Evolutionary conservation across 2,797 vertebrate genomes (phyloP).

Genomic region (Tamandua tetradactyla): DNA sequence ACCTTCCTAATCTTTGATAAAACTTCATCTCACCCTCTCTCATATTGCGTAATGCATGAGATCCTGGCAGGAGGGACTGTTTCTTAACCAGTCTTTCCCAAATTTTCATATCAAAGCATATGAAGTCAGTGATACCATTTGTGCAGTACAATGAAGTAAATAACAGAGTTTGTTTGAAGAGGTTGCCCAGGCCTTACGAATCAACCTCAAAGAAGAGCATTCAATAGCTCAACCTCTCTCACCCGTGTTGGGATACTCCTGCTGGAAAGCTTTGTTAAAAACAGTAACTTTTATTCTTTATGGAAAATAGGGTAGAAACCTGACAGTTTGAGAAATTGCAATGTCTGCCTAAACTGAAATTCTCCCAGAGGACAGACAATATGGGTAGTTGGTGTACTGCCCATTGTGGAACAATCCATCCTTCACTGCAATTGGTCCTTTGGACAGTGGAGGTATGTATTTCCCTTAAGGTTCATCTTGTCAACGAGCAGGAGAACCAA

Average conservation of each 20-base stretch:
- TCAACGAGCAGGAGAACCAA: not conserved
- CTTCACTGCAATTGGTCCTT: not conserved
- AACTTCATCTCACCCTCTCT: not conserved
- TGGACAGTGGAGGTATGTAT: not conserved
- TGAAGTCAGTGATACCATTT: not conserved
- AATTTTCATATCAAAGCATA: not conserved
- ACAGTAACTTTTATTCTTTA: not conserved
- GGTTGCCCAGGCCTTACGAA: not conserved
- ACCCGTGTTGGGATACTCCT: not conserved
- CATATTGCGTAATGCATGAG: not conserved
- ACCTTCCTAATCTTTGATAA: not conserved
- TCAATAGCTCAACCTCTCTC: not conserved
- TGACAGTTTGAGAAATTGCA: not conserved
- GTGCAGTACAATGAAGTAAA: not conserved
- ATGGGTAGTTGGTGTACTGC: not conserved
- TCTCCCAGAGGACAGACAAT: not conserved
- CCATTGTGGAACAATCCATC: not conserved
- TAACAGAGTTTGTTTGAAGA: not conserved
- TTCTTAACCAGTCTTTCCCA: not conserved
- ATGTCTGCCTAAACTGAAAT: not conserved
- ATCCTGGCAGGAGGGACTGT: accelerated
- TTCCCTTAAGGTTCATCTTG: not conserved
- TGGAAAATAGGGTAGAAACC: not conserved
- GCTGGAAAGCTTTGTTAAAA: not conserved
- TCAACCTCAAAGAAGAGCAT: not conserved